Base-by-base conservation (phyloP, 2,113 vertebrate genomes). In the Acanthochromis polyacanthus region DNA sequence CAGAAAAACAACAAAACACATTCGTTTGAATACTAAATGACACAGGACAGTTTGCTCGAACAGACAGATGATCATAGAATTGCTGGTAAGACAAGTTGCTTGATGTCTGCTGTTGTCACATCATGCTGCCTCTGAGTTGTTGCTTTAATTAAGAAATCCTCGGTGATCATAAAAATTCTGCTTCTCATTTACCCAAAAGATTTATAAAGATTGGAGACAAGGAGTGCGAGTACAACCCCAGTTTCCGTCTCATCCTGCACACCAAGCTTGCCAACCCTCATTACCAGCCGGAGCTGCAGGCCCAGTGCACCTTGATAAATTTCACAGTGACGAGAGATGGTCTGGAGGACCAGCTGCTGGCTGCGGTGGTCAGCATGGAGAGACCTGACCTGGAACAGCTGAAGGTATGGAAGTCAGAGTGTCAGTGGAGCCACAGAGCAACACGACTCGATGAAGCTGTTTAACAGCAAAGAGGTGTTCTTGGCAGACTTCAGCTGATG, bases 201-300 rank as follows among this genome's bases (percentile, higher is more conserved):
- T 98, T 90, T 90, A 94, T 99, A 70, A 98, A 93, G 92, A 95
- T 99, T 0, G 98, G 97, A 32, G 96, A 99, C 91, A 99, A 98
- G 85, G 97, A 99, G 67, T 99, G 97, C 20, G 97, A 98, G 66
- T 95, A 96, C 86, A 96, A 95, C 83, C 95, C 96, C 4, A 78
- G 76, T 15, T 99, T 99, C 94, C 96, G 92, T 0, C 96, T 99
- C 56, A 96, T 99, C 81, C 96, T 99, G 25, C 97, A 99, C 91
- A 98, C 97, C 5, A 99, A 98, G 89, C 91, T 99, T 45, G 96
- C 96, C 30, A 99, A 94, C 85, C 98, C 98, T 9, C 98, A 99
- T 84, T 99, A 99, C 90, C 97, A 95, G 65, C 98, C 98, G 0
- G 98, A 99, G 92, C 94, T 99, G 81, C 98, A 99, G 89, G 98